These are phyloP conservation scores for Chaitophorus viminalis DNA, from an alignment of 2,888 invertebrate species.

Conservation along the genomic window DNA sequence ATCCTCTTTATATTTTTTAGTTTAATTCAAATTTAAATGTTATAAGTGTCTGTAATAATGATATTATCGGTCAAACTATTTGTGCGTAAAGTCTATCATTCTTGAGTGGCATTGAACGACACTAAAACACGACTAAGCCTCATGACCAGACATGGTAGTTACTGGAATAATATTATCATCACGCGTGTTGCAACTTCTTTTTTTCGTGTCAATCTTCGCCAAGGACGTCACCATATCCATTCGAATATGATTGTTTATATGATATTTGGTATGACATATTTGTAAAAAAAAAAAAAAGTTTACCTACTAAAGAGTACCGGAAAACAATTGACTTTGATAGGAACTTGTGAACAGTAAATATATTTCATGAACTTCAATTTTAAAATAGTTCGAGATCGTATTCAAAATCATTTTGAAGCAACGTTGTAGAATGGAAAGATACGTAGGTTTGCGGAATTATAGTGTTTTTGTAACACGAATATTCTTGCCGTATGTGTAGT, in stretches of 20 bases:
- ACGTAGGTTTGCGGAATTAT: constrained; percentile 57
- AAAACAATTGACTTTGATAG: constrained; percentile 28
- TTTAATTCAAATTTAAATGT: constrained; percentile 11
- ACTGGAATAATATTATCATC: constrained; percentile 61
- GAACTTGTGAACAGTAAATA: background rate
- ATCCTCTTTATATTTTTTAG: background rate
- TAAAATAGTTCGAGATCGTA: constrained; percentile 3
- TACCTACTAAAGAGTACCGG: background rate
- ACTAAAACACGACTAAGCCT: constrained; percentile 57
- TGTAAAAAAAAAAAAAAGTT: constrained; percentile 14
- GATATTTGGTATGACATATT: constrained; percentile 48
- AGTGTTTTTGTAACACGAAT: constrained; percentile 42
- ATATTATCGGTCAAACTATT: constrained; percentile 39
- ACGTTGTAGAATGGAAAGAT: background rate
- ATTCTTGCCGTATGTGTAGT: background rate
- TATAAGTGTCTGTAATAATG: background rate
- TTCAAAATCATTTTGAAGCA: constrained; percentile 21
- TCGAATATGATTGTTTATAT: constrained; percentile 34
- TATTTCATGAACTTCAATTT: background rate
- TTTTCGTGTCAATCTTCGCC: constrained; percentile 60
- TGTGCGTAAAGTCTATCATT: constrained; percentile 49
- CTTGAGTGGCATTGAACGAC: constrained; percentile 57
- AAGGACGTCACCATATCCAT: constrained; percentile 57
- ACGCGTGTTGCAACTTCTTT: constrained; percentile 59
- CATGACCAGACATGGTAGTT: constrained; percentile 62